Conservation (phyloP, 37 sponge, comb jelly and placozoan species). For the Sycon ciliatum region DNA sequence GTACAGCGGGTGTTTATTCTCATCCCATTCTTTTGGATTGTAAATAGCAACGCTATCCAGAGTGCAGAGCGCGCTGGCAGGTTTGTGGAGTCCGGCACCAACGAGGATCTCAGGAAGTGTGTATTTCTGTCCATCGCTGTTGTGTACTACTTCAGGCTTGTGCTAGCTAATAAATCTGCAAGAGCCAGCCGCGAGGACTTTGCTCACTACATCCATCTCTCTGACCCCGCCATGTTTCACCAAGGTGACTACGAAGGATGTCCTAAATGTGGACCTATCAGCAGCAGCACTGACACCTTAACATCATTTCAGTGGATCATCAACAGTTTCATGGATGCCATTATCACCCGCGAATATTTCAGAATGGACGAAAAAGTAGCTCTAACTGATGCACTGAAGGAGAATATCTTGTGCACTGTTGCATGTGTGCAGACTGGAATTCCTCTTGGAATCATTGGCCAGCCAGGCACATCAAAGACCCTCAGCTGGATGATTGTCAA, state of each 20-base stretch:
- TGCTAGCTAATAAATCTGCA: too few species aligned
- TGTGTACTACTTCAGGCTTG: not conserved
- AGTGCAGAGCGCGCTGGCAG: too few species aligned
- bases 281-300: too few species aligned
- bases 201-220: too few species aligned
- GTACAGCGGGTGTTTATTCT: not conserved
- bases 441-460: not conserved
- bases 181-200: too few species aligned
- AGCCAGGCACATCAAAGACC: conserved; percentile 1
- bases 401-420: not conserved
- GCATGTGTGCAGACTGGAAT: not conserved
- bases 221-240: too few species aligned
- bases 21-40: not conserved
- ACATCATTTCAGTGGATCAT: too few species aligned
- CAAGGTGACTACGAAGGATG: too few species aligned
- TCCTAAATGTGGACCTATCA: too few species aligned
- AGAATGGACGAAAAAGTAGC: not conserved
- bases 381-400: conserved; percentile 1
- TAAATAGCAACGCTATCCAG: too few species aligned
- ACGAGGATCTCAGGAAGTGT: not conserved
- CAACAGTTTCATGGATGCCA: too few species aligned
- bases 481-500: not conserved
- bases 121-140: not conserved
- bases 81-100: too few species aligned
- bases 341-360: not conserved